Base-by-base conservation (phyloP, 2,888 invertebrate genomes). In the Danaus chrysippus region DNA sequence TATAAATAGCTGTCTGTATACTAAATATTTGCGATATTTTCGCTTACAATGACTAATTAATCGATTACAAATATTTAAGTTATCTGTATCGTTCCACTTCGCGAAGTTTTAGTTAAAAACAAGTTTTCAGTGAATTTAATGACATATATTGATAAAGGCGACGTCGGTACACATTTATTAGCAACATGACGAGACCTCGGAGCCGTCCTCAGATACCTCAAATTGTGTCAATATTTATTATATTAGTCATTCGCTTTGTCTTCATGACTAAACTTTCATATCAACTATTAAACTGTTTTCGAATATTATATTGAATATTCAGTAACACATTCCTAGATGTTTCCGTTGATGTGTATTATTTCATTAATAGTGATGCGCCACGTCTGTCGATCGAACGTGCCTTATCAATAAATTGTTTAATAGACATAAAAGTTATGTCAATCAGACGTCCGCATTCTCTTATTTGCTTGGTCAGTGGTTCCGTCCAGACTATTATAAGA, bases 331-430 rank as follows among this genome's bases (percentile, higher is more conserved):
- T 55, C 12, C 15, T 49, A 17, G 6, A 8, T 11, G 8, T 5
- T 15, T 49, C 49, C 3, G 46, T 49, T 49, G 10, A 49, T 49
- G 1, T 1, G 3, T 49, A 17, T 49, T 17, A 17, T 10, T 49
- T 6, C 8, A 17, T 10, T 19, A 42, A 52, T 42, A 42, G 49
- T 56, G 42, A 42, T 13, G 23, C 13, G n/a, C 49, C n/a, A 52
- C 41, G 42, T 52, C 56, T 13, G 23, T 11, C 11, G 54, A 43
- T 10, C 10, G 11, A 6, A 42, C 56, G 56, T 61, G 60, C 49
- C 42, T 42, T 61, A 61, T 61, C 56, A 19, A 11, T 41, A 11
- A 12, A 13, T 54, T 56, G 49, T 61, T 59, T 59, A 53, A 42
- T 53, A 15, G 17, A 11, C 12, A 34, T 41, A 11, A 15, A 42